Evolutionary conservation across 2,113 vertebrate species (phyloP).

Genomic region (Maccullochella peelii): DNA sequence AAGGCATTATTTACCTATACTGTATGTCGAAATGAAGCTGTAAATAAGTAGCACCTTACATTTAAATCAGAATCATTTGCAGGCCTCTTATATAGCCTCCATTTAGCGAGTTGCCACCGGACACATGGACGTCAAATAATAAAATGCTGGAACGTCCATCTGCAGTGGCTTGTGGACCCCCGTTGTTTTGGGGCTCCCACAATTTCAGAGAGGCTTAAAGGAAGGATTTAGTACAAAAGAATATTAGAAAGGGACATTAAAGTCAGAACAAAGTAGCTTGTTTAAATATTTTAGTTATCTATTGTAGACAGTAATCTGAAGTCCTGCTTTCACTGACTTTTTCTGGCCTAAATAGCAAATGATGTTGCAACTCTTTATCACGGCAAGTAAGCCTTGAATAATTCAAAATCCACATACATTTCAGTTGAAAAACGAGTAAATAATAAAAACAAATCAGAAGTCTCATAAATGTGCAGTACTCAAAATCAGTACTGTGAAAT

Average conservation of each 20-base stretch:
- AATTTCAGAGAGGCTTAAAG: constrained; percentile 35
- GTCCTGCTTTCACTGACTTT: constrained; percentile 34
- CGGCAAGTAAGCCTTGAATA: constrained; percentile 27
- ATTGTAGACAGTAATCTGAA: constrained; percentile 18
- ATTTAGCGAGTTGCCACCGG: constrained; percentile 29
- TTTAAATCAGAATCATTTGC: constrained; percentile 56
- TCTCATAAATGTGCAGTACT: constrained; percentile 37
- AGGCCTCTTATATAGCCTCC: constrained; percentile 35
- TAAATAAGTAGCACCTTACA: constrained; percentile 71
- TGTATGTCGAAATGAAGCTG: constrained; percentile 65
- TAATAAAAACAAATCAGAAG: constrained; percentile 11
- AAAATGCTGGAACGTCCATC: constrained; percentile 42
- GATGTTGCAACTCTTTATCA: constrained; percentile 31
- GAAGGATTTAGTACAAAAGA: constrained; percentile 34
- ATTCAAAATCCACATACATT: constrained; percentile 31
- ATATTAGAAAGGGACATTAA: constrained; percentile 29
- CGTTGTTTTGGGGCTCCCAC: constrained; percentile 27
- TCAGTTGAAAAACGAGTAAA: constrained; percentile 20
- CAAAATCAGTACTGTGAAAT: constrained; percentile 50
- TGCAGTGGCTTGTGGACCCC: constrained; percentile 36
- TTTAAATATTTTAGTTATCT: constrained; percentile 26
- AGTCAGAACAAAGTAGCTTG: constrained; percentile 41
- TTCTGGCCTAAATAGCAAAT: constrained; percentile 27
- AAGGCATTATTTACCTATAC: constrained; percentile 67
- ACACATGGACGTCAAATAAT: constrained; percentile 26